Percentiles rank a stretch among this genome's conserved stretches.
phyloP scores from a whole-genome alignment of 2,797 vertebrate species.

The Halcyon badia region DNA sequence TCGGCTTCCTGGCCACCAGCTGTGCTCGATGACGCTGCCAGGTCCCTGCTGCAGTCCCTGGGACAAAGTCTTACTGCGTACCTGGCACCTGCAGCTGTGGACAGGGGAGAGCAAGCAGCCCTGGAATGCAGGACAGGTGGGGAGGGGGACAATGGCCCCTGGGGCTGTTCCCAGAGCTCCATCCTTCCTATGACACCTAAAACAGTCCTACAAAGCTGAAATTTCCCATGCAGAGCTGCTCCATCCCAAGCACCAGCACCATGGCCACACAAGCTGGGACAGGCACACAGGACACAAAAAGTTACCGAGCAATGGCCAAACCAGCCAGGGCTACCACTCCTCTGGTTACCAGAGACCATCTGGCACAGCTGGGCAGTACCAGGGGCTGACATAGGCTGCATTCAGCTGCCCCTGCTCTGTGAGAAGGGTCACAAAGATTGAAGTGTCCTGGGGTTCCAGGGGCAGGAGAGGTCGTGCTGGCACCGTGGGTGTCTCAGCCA shows the following conservation, averaged over 20 bases:
- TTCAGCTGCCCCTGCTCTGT: neutral
- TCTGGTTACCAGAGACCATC: neutral
- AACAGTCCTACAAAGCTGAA: neutral
- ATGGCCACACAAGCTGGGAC: neutral
- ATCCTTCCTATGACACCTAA: neutral
- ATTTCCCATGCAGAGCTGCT: neutral
- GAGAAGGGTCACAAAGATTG: neutral
- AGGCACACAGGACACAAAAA: rapidly evolving
- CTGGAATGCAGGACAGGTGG: rapidly evolving
- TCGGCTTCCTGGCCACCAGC: rapidly evolving
- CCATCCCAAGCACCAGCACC: neutral
- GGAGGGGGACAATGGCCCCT: neutral
- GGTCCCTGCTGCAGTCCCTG: neutral
- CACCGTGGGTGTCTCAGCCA: rapidly evolving
- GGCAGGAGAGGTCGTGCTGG: neutral
- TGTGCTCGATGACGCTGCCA: rapidly evolving
- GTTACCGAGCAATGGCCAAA: neutral
- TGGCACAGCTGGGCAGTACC: rapidly evolving
- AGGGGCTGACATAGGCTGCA: neutral
- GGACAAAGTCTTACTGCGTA: neutral
- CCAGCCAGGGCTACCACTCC: neutral
- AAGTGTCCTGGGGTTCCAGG: neutral
- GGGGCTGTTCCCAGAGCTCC: neutral
- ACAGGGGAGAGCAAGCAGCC: neutral
- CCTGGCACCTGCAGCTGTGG: neutral